Evolutionary conservation across 2,888 invertebrate genomes (phyloP), one percentile per base, ranked within the genome.

Genomic region (Cantharis flavilabris): DNA sequence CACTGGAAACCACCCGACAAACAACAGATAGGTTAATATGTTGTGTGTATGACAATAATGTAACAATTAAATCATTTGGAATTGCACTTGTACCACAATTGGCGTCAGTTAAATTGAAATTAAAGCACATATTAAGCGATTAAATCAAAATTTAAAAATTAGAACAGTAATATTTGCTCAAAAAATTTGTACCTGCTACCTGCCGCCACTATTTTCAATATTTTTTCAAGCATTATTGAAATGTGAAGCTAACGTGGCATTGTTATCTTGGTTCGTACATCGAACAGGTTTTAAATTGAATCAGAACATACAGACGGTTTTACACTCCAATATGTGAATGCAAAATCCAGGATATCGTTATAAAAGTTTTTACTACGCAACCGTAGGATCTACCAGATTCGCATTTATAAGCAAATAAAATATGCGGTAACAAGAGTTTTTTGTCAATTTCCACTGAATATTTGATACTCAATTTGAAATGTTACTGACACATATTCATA

Each of bases 401-500:
- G 62, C 67, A 49, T 76, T 76, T 76, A 76, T 65, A 65, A 65
- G 70, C 49, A 71, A 76, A 72, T 76, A 76, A 76, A 76, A 72
- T 69, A 62, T 76, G 69, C 33, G 75, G 70, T 76, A 76, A 76
- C 75, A 76, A 76, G 75, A 76, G 62, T 67, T 67, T 72, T 71
- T 76, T 71, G 71, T 33, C 64, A 23, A 76, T 65, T 65, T 67
- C 69, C 33, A 65, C 72, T 69, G 70, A 71, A 76, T 71, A 76
- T 69, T 76, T 76, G 75, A 76, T 76, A 76, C 65, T 72, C 75
- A 71, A 76, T 72, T 76, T 76, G 65, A 71, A 72, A 71, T 28
- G 73, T 62, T 62, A 73, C 73, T 64, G 69, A 73, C 69, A 73
- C 20, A 26, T 69, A 69, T 73, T 30, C 69, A 69, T 28, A 73